Evolutionary conservation across 1,140 invertebrate species (phyloP), one percentile per base, ranked within the genome.

Genomic region (Brachionus calyciflorus): DNA sequence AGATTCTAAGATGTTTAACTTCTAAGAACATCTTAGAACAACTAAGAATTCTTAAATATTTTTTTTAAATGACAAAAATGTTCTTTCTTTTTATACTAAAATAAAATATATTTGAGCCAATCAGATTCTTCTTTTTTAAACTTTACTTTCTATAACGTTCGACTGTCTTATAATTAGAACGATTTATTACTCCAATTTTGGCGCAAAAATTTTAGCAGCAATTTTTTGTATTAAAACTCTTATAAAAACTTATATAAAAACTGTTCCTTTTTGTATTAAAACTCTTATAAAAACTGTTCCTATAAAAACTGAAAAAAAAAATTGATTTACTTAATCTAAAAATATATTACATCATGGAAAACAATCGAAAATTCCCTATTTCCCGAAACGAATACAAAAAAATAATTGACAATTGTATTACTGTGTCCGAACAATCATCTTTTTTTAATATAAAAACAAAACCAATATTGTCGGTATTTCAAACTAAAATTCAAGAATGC

Each of bases 241-340:
- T 53, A 53, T 21, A 53, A 53, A 53, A 53, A 53, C 51, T 53
- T 21, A 21, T 21, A 53, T n/a, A n/a, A n/a, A n/a, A n/a, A n/a
- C n/a, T n/a, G n/a, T n/a, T n/a, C n/a, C n/a, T n/a, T n/a, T n/a
- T n/a, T n/a, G n/a, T n/a, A n/a, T n/a, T n/a, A n/a, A n/a, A n/a
- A n/a, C n/a, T n/a, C n/a, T n/a, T n/a, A n/a, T n/a, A n/a, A 53
- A 53, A 53, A 48, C 46, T 48, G 46, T 48, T 48, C 46, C 46
- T 48, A 48, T 48, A 48, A 48, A 48, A 48, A 48, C 46, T 48
- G 46, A 48, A 48, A 48, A 48, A 48, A 48, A 48, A 48, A 48
- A 48, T 48, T 48, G 19, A 48, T 53, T 53, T 53, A 53, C 17
- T 30, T 30, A 57, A 57, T 57, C 53, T 57, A 28, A 30, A 30